A percentile compares a stretch with the other conserved stretches of the same genome.
Conservation (phyloP, 2,113 vertebrate genomes). For the Saccopteryx bilineata region DNA sequence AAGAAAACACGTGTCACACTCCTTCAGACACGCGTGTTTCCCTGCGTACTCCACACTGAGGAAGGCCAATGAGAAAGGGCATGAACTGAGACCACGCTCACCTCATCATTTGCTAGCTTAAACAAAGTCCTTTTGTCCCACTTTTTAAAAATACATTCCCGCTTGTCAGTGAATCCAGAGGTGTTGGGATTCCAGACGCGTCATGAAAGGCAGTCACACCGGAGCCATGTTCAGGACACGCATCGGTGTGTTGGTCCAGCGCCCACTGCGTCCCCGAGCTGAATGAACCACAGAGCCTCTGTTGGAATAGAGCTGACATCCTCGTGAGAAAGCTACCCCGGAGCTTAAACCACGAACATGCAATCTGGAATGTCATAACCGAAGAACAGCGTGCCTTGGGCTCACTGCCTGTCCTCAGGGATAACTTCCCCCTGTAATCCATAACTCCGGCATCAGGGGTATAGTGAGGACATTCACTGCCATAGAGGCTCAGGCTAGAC, state of each 20-base stretch:
- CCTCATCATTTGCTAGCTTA: not conserved
- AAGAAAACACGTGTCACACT: not conserved
- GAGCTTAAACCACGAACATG: not conserved
- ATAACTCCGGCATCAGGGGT: fast-evolving
- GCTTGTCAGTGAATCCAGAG: not conserved
- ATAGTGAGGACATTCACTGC: not conserved
- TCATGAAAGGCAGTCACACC: fast-evolving
- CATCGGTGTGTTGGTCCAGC: not conserved
- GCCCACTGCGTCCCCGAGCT: too few species aligned
- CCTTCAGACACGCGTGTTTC: not conserved
- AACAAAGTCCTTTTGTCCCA: not conserved
- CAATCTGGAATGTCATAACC: fast-evolving
- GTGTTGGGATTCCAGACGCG: not conserved
- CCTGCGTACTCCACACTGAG: not conserved
- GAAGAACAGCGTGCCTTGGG: not conserved
- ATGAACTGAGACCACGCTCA: not conserved
- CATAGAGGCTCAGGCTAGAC: not conserved
- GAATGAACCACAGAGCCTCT: fast-evolving
- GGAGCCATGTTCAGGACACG: fast-evolving
- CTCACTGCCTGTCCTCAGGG: fast-evolving
- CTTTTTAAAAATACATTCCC: not conserved
- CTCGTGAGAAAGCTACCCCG: not conserved
- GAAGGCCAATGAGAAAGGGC: not conserved
- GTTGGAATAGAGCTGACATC: not conserved
- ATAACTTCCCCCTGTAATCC: not conserved